Evolutionary conservation across 2,797 vertebrate species (phyloP).

Genomic region (Onychomys leucogaster): DNA sequence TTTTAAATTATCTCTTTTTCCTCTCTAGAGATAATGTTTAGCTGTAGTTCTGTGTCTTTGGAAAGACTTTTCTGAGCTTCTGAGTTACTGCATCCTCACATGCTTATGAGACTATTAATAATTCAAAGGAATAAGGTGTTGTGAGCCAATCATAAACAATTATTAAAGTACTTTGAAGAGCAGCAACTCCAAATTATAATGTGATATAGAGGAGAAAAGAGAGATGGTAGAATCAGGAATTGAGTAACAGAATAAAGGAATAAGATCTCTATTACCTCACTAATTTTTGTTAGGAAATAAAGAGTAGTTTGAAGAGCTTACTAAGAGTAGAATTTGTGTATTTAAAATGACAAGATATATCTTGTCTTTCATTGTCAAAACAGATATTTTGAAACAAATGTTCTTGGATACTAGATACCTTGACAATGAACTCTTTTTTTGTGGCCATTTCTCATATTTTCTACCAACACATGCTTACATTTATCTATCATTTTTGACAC

Average conservation of each 20-base stretch:
- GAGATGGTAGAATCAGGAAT: background rate
- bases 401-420: background rate
- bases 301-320: background rate
- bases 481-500: slow-evolving; percentile 1
- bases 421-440: background rate
- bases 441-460: slow-evolving; percentile 16
- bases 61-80: background rate
- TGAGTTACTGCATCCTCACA: background rate
- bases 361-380: background rate
- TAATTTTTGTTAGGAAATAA: slow-evolving; percentile 36
- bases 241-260: slow-evolving; percentile 15
- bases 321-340: slow-evolving; percentile 32
- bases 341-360: background rate
- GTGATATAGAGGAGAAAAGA: slow-evolving; percentile 6
- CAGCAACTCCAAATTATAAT: slow-evolving; percentile 19
- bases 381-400: background rate
- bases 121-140: background rate
- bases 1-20: slow-evolving; percentile 18
- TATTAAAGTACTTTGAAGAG: slow-evolving; percentile 49
- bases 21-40: slow-evolving; percentile 22
- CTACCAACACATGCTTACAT: background rate
- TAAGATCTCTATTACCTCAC: background rate
- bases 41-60: background rate
- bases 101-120: background rate
- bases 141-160: background rate